phyloP scores from a whole-genome alignment of 2,797 vertebrate genomes.

The Rhinogobio ventralis region DNA sequence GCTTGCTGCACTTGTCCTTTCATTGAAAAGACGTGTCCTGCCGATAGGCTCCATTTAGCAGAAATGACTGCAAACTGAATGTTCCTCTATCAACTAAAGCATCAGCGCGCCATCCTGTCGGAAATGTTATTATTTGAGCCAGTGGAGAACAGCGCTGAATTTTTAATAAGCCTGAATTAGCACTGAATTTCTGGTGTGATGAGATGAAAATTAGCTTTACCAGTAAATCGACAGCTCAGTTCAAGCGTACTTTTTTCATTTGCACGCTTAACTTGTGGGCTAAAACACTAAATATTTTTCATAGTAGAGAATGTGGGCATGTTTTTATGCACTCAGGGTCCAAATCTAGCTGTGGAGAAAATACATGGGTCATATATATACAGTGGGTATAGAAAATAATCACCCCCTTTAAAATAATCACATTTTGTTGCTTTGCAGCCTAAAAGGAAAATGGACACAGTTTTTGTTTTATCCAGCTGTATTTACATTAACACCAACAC shows the following conservation, averaged over 20 bases:
- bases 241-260: background rate
- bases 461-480: too few relatives aligned
- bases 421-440: too few relatives aligned
- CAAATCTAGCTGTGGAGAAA: background rate
- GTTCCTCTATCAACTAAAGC: slow-evolving; percentile 38
- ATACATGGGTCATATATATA: background rate
- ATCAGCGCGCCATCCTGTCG: background rate
- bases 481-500: too few relatives aligned
- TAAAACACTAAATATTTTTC: background rate
- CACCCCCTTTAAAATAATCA: too few relatives aligned
- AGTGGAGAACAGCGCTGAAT: background rate
- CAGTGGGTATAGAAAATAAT: too few relatives aligned
- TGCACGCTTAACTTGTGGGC: background rate
- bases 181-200: slow-evolving; percentile 21
- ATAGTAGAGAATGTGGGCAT: background rate
- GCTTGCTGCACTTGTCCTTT: slow-evolving; percentile 27
- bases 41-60: slow-evolving; percentile 31
- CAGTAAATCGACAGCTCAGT: slow-evolving; percentile 15
- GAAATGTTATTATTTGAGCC: slow-evolving; percentile 39
- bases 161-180: slow-evolving; percentile 34
- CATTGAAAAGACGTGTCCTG: slow-evolving; percentile 29
- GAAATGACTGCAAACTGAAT: slow-evolving; percentile 35
- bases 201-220: slow-evolving; percentile 31
- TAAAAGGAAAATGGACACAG: too few relatives aligned
- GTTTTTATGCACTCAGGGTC: background rate